Evolutionary conservation across 2,888 invertebrate genomes (phyloP).

Genomic region (Sinelater perroti): DNA sequence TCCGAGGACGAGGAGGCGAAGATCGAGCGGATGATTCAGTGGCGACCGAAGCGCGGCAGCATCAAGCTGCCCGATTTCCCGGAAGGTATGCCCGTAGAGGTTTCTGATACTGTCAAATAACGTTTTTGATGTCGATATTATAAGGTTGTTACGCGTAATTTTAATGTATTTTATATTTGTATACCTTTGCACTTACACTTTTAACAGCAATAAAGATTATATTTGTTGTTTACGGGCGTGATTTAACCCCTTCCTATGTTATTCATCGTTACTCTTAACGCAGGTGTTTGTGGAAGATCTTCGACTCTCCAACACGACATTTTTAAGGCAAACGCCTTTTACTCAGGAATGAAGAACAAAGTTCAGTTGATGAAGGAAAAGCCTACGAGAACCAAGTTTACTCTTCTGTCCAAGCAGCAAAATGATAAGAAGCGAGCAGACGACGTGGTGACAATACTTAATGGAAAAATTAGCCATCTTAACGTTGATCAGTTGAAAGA

Average conservation of each 20-base stretch:
- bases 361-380: slow-evolving; percentile 38
- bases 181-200: slow-evolving; percentile 32
- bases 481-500: background rate
- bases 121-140: slow-evolving; percentile 16
- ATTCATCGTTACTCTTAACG: background rate
- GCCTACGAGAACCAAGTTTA: background rate
- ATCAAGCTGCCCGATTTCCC: slow-evolving; percentile 53
- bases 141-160: slow-evolving; percentile 21
- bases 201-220: slow-evolving; percentile 32
- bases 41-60: slow-evolving; percentile 60
- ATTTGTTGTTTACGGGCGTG: slow-evolving; percentile 21
- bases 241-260: background rate
- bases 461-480: background rate
- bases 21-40: slow-evolving; percentile 41
- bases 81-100: slow-evolving; percentile 42
- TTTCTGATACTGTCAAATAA: slow-evolving; percentile 22
- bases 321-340: slow-evolving; percentile 45
- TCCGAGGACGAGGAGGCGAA: slow-evolving; percentile 15
- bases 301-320: slow-evolving; percentile 18
- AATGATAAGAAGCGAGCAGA: background rate
- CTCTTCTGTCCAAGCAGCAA: no score
- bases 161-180: slow-evolving; percentile 37
- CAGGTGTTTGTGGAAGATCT: background rate
- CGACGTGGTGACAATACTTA: background rate
- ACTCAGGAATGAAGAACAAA: slow-evolving; percentile 44